Percentiles rank a stretch among this genome's conserved stretches.
phyloP scores from a whole-genome alignment of 2,888 invertebrate species.

The Phanerotoma sp. region DNA sequence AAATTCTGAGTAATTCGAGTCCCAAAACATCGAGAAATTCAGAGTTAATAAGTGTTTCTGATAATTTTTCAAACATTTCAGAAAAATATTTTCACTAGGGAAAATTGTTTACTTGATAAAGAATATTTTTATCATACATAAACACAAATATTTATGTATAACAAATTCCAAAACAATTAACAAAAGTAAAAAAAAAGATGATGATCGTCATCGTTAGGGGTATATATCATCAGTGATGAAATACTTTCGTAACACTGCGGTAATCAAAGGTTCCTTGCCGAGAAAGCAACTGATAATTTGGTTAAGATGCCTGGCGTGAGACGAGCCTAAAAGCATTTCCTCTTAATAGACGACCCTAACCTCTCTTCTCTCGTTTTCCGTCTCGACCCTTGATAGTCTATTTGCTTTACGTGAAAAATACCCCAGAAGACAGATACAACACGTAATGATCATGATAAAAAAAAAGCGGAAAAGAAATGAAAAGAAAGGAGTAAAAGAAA shows the following conservation, averaged over 20 bases:
- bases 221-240: conserved; percentile 17
- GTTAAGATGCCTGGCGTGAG: conserved; percentile 21
- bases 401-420: conserved; percentile 15
- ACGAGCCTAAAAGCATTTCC: conserved; percentile 36
- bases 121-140: too few relatives aligned
- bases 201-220: too few relatives aligned
- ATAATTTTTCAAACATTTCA: too few relatives aligned
- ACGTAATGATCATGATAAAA: conserved; percentile 9
- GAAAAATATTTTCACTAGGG: too few relatives aligned
- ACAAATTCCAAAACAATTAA: too few relatives aligned
- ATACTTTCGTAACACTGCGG: conserved; percentile 15
- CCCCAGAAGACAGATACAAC: not conserved
- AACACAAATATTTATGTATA: too few relatives aligned
- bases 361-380: not conserved
- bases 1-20: not conserved
- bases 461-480: conserved; percentile 7
- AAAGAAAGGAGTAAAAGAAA: conserved; percentile 22
- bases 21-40: not conserved
- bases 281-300: conserved; percentile 20
- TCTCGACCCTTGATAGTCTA: conserved; percentile 12
- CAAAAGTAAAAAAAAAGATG: not conserved
- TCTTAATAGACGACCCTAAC: conserved; percentile 28
- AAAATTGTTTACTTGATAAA: too few relatives aligned
- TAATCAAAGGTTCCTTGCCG: conserved; percentile 24
- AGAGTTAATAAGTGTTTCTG: not conserved